Percentiles rank a stretch among this genome's conserved stretches.
These are phyloP conservation scores for Cygnus olor DNA, from an alignment of 2,797 vertebrate genomes.

Conservation along the genomic window DNA sequence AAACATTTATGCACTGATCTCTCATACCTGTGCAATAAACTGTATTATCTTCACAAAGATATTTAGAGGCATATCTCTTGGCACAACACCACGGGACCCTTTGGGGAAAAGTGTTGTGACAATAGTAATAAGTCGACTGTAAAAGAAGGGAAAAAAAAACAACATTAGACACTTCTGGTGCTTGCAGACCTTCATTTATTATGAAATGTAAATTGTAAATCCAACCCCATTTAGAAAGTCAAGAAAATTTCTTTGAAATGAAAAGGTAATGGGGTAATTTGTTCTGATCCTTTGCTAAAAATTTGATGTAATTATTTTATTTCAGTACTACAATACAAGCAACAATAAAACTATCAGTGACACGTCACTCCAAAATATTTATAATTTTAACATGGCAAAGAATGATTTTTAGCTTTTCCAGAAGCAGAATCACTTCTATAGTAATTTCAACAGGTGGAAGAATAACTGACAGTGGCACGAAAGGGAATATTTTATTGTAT, in stretches of 20 bases:
- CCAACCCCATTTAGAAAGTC: not conserved
- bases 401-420: not conserved
- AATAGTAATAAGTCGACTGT: constrained; percentile 95
- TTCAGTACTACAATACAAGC: not conserved
- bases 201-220: not conserved
- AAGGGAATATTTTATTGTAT: not conserved
- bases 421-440: not conserved
- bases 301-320: not conserved
- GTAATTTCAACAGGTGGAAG: not conserved
- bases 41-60: constrained; percentile 99
- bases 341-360: not conserved
- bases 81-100: constrained; percentile 96
- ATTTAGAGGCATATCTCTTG: constrained; percentile 98
- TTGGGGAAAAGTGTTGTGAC: constrained; percentile 98
- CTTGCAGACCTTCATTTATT: constrained; percentile 13
- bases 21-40: constrained; percentile 95
- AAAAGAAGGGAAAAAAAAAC: constrained; percentile 55
- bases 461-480: not conserved
- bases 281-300: not conserved
- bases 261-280: not conserved
- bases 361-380: not conserved
- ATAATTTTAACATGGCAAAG: not conserved
- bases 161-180: constrained; percentile 46
- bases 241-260: constrained; percentile 19
- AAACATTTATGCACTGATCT: not conserved